phyloP scores from a whole-genome alignment of 1,140 invertebrate genomes.

The Megalopta genalis region DNA sequence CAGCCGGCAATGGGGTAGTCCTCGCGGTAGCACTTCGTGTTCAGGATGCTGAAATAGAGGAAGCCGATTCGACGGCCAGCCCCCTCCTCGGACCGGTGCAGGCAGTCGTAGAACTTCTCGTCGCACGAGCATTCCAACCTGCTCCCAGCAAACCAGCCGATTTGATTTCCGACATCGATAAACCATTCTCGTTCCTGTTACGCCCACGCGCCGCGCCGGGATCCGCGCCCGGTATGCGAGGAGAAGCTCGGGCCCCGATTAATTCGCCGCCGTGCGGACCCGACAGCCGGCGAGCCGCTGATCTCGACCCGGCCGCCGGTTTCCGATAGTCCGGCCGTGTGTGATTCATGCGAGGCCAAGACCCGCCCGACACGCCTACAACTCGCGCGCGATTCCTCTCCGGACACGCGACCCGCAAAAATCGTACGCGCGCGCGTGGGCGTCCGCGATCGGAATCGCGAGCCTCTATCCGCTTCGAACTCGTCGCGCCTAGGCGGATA shows the following conservation, averaged over 20 bases:
- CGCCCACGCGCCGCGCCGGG: not conserved
- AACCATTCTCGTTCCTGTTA: not conserved
- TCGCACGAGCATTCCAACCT: slow-evolving; percentile 85
- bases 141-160: too few species aligned
- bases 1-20: slow-evolving; percentile 84
- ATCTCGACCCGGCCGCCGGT: not conserved
- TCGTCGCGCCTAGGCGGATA: too few species aligned
- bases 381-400: slow-evolving; percentile 37
- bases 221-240: not conserved
- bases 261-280: not conserved
- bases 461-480: too few species aligned
- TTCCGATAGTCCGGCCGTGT: slow-evolving; percentile 12
- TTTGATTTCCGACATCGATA: too few species aligned
- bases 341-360: slow-evolving; percentile 34
- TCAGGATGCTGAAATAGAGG: slow-evolving; percentile 85
- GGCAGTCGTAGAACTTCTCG: slow-evolving; percentile 84
- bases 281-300: not conserved
- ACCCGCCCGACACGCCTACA: slow-evolving; percentile 22
- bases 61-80: slow-evolving; percentile 82
- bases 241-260: not conserved
- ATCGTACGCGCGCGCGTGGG: slow-evolving; percentile 19
- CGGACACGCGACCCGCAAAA: slow-evolving; percentile 17
- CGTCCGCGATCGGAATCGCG: slow-evolving; percentile 20
- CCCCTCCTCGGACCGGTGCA: slow-evolving; percentile 79
- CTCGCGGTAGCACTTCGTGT: slow-evolving; percentile 84